These are phyloP conservation scores for Chaetodon trifascialis DNA, from an alignment of 2,113 vertebrate genomes.

Conservation along the genomic window DNA sequence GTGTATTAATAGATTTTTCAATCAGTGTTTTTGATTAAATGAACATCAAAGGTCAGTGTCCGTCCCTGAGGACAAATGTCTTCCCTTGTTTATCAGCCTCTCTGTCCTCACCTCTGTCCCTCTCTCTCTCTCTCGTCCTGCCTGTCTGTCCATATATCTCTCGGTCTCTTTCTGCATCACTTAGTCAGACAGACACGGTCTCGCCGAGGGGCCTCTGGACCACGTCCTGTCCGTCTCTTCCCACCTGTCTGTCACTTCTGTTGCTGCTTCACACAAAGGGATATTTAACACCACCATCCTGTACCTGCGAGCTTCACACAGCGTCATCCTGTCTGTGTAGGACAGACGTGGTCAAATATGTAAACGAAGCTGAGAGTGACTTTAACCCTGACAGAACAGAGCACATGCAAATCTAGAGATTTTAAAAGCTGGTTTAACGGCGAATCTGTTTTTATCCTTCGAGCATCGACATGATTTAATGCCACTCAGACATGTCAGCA, in stretches of 20 bases:
- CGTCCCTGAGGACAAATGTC: background rate
- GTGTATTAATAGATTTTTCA: background rate
- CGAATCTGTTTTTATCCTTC: background rate
- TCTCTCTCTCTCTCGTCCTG: background rate
- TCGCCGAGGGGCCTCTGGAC: background rate
- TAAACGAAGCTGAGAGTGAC: background rate
- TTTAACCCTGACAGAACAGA: background rate
- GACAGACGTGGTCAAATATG: background rate
- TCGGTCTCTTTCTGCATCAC: background rate
- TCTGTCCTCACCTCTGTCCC: background rate
- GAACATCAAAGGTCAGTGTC: background rate
- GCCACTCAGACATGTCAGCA: background rate
- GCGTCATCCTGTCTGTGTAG: background rate
- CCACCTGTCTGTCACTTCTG: constrained; percentile 21
- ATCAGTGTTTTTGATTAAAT: background rate
- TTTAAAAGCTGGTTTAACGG: background rate
- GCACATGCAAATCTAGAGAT: background rate
- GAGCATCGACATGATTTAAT: background rate
- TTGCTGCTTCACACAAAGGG: background rate
- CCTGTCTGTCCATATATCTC: background rate
- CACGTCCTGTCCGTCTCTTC: constrained; percentile 3
- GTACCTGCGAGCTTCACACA: background rate
- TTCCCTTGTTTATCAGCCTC: background rate
- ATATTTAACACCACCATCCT: background rate
- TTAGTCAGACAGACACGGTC: background rate